Evolutionary conservation across 2,113 vertebrate species (phyloP), one percentile per base, ranked within the genome.

Genomic region (Dasypus novemcinctus): DNA sequence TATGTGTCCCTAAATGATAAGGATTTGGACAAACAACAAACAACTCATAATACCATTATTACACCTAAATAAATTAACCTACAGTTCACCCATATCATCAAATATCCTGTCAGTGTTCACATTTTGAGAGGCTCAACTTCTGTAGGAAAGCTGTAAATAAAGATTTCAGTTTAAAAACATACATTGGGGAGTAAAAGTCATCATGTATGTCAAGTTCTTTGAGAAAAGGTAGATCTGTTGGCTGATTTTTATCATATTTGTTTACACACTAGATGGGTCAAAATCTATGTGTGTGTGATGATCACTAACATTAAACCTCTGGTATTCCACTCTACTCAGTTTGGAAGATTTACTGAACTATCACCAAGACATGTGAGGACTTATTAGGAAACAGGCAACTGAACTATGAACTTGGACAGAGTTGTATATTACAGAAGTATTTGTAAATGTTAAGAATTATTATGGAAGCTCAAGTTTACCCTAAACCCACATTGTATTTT

Each of bases 401-500:
- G 52, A 95, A 61, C n/a, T 41, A n/a, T 64, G 61, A 96, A 59
- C 61, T 90, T 86, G 49, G 61, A 78, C 80, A 79, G 49, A 87
- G 84, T 74, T 94, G n/a, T 79, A 43, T 90, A n/a, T 91, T 81
- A 36, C 0, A 14, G 71, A 33, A 52, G 33, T 79, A 20, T 74
- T 95, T 91, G 7, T 87, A 69, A 94, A 72, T 81, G 59, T 75
- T 95, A 90, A 88, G 14, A 92, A 59, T 93, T 76, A 92, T 43
- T 72, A 18, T 33, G 76, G 54, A 71, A 87, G 36, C 36, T 57
- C 69, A 92, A 83, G 86, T 27, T 94, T 78, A 81, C 33, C 25
- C 38, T 88, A 79, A 90, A 71, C 78, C 49, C n/a, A 25, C 72
- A 74, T n/a, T 66, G 1, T 61, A 31, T 85, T 94, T 87, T 93